Percentiles rank a stretch among this genome's conserved stretches.
phyloP scores from a whole-genome alignment of 2,888 invertebrate genomes.

The Atethmia centrago region DNA sequence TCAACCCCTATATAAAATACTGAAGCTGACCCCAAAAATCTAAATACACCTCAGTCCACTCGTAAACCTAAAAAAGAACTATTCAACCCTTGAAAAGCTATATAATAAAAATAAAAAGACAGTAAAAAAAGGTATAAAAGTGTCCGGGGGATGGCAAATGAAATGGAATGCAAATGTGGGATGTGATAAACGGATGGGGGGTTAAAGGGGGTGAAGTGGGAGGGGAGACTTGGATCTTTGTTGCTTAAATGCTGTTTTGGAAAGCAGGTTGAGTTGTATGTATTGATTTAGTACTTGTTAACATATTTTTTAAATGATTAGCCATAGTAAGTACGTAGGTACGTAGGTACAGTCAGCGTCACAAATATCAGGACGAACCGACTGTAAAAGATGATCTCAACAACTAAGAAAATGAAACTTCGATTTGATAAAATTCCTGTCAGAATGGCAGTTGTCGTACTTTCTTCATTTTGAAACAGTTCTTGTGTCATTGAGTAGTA shows the following conservation, averaged over 20 bases:
- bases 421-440: too few species aligned
- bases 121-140: constrained; percentile 82
- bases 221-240: constrained; percentile 50
- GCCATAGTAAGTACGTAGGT: not conserved
- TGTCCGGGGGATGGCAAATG: constrained; percentile 81
- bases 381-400: too few species aligned
- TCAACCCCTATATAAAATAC: constrained; percentile 59
- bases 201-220: constrained; percentile 40
- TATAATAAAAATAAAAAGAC: constrained; percentile 83
- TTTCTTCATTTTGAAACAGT: too few species aligned
- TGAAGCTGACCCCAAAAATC: constrained; percentile 59
- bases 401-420: too few species aligned
- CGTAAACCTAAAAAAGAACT: constrained; percentile 80
- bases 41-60: constrained; percentile 67
- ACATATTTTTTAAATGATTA: too few species aligned
- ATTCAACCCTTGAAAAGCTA: constrained; percentile 74
- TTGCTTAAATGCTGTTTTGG: constrained; percentile 37
- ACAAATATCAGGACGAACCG: too few species aligned
- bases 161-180: constrained; percentile 88
- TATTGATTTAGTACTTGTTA: constrained; percentile 18
- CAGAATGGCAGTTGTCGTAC: too few species aligned
- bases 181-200: constrained; percentile 73
- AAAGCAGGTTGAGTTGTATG: constrained; percentile 11
- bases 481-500: too few species aligned
- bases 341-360: not conserved